Conservation (phyloP, 2,113 vertebrate species). For the rabbit (Oryctolagus cuniculus) region mOryCun1.1 NC_091445.1:91748001-91748500, state of each 20-base stretch:
- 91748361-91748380: neutral
- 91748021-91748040: too few relatives aligned
- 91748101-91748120: neutral
- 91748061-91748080: too few relatives aligned
- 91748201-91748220: neutral
- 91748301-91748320: neutral
- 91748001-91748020: too few relatives aligned
- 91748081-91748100: neutral
- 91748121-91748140: neutral
- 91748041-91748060: too few relatives aligned
- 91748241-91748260: neutral
- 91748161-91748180: fast-evolving
- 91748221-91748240: too few relatives aligned
- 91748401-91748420: neutral
- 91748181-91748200: neutral
- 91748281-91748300: neutral
- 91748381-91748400: neutral
- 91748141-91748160: too few relatives aligned
- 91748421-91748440: neutral
- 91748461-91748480: fast-evolving
- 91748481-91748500: too few relatives aligned
- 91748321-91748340: neutral
- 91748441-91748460: neutral
- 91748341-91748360: neutral
- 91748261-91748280: neutral